phyloP scores from a whole-genome alignment of 2,113 vertebrate species.

The Dicrurus megarhynchus region DNA sequence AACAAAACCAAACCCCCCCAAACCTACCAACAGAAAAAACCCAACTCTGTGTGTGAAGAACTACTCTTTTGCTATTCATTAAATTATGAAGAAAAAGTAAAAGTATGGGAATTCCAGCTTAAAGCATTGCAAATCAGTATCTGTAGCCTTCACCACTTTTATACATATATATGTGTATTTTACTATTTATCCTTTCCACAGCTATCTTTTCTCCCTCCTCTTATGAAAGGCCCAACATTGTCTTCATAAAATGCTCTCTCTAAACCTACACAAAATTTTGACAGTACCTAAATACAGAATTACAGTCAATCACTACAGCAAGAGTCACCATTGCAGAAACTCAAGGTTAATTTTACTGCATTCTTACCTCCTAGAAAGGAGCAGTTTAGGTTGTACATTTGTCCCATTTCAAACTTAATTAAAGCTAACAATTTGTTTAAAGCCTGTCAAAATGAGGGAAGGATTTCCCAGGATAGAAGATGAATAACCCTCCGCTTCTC shows the following conservation, averaged over 20 bases:
- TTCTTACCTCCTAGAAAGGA: not conserved
- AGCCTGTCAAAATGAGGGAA: constrained; percentile 42
- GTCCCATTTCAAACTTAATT: constrained; percentile 53
- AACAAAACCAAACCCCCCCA: not conserved
- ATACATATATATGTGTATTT: not conserved
- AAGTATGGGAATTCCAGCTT: not conserved
- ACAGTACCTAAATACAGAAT: not conserved
- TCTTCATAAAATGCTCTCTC: not conserved
- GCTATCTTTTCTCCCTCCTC: not conserved
- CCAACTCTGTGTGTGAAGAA: not conserved
- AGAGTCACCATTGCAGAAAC: not conserved
- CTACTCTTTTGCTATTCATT: not conserved
- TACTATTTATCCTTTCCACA: not conserved
- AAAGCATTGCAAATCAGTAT: not conserved
- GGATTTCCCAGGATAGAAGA: constrained; percentile 34
- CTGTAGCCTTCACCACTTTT: not conserved
- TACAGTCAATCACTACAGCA: not conserved
- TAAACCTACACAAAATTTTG: not conserved
- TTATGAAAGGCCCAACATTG: not conserved
- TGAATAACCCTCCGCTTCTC: not conserved
- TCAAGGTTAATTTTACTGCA: constrained; percentile 3
- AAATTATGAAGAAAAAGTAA: not conserved
- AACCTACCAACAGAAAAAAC: not conserved
- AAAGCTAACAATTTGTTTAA: constrained; percentile 61
- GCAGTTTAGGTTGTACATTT: constrained; percentile 15